These are phyloP conservation scores for Urocitellus parryii DNA, from an alignment of 2,113 vertebrate species.

Conservation along the genomic window DNA sequence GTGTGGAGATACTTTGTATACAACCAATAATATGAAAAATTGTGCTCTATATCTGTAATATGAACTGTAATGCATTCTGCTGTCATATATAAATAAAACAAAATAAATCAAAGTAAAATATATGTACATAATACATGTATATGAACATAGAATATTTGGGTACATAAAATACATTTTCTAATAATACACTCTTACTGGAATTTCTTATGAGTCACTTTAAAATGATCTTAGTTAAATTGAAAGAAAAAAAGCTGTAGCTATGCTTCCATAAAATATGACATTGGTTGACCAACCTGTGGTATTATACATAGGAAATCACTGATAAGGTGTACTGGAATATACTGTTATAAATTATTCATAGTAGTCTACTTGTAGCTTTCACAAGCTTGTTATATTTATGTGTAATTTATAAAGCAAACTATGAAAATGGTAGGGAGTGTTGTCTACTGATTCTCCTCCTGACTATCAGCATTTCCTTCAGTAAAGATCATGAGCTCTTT, in stretches of 20 bases:
- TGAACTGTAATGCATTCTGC: no score
- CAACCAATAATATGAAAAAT: no score
- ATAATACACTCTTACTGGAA: background rate
- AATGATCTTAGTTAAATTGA: background rate
- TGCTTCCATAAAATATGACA: conserved; percentile 5
- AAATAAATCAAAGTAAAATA: no score
- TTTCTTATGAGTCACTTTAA: background rate
- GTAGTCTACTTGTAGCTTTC: background rate
- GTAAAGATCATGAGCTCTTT: background rate
- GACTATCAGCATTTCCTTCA: background rate
- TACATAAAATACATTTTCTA: background rate
- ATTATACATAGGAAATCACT: background rate
- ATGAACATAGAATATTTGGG: background rate
- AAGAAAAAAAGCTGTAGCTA: background rate
- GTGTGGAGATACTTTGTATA: no score
- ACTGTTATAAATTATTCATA: conserved; percentile 8
- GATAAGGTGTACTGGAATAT: background rate
- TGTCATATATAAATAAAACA: no score
- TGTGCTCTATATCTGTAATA: no score
- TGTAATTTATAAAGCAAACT: background rate
- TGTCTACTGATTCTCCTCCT: background rate
- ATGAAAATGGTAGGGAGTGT: background rate
- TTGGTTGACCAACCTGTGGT: background rate
- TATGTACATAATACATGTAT: no score
- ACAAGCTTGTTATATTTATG: background rate